Percentiles rank a stretch among this genome's conserved stretches.
Conservation (phyloP, 2,113 vertebrate species). For the Lophius piscatorius region DNA sequence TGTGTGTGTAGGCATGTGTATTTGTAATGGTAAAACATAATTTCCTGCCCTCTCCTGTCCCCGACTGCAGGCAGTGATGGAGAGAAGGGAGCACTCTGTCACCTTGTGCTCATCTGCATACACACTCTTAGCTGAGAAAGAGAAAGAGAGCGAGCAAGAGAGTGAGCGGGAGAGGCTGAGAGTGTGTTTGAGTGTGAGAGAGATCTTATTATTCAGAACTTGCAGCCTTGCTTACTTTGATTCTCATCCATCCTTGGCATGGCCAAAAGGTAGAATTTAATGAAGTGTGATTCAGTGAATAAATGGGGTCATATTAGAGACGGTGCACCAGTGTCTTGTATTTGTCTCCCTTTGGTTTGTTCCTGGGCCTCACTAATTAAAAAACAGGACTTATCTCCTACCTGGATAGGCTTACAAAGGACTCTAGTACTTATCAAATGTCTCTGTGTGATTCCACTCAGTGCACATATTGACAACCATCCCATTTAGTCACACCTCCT, state of each 20-base stretch:
- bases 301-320: constrained; percentile 95
- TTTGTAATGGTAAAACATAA: constrained; percentile 74
- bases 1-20: constrained; percentile 48
- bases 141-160: no score
- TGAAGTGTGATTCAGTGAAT: constrained; percentile 96
- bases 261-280: constrained; percentile 99
- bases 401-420: constrained; percentile 85
- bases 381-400: constrained; percentile 88
- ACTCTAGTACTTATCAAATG: constrained; percentile 94
- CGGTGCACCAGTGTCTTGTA: constrained; percentile 82
- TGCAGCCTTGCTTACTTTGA: constrained; percentile 96
- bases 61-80: no score
- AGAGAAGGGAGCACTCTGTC: constrained; percentile 89
- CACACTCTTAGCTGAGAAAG: constrained; percentile 94
- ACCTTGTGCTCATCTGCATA: constrained; percentile 92
- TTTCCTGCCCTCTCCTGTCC: constrained; percentile 66
- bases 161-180: no score
- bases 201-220: constrained; percentile 94
- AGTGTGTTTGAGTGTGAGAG: no score
- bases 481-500: no score
- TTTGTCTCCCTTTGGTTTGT: constrained; percentile 87
- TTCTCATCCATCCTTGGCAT: constrained; percentile 96
- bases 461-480: no score
- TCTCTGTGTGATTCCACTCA: constrained; percentile 85
- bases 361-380: constrained; percentile 89